Base-by-base conservation (phyloP, 2,113 vertebrate species). In the Coreoperca whiteheadi region DNA sequence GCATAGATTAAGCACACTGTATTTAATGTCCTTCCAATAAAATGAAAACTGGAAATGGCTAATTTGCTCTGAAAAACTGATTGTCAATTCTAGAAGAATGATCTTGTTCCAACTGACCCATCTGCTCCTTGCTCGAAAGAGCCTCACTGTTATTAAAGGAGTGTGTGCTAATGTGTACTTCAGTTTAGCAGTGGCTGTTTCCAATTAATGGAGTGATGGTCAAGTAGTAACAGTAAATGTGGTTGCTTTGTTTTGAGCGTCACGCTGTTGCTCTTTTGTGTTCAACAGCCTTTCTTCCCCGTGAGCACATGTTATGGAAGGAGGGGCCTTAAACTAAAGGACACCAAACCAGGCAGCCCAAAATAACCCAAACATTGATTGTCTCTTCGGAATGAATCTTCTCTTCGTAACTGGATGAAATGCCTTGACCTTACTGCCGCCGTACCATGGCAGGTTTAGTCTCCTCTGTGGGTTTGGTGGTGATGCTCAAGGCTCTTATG, bases 381-480 rank as follows among this genome's bases (percentile, higher is more conserved):
- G 34, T 51, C 74, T 76, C 56, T 23, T 63, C 43, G 81, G 60
- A 56, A 84, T 87, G 85, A 92, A 56, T 46, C 59, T 11, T 82
- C 54, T 88, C 73, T 83, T 88, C 80, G 18, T 16, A 70, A 79
- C 8, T 61, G 85, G 89, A 85, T 91, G 93, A 91, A 87, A 94
- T 94, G 94, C 80, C 94, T 84, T 95, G 95, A 94, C 77, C 50
- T n/a, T 2, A 28, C 82, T 43, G 8, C 78, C 61, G 5, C 90
- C 81, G 8, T 43, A 90, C 81, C 82, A 96, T 95, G 95, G 93
- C 93, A 86, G 88, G 83, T 87, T 83, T 92, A 76, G 82, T 88
- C 85, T 88, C 90, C 73, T 71, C 81, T 86, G 60, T 84, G 86
- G 89, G 89, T 76, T 86, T 86, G 69, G 53, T 86, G 88, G 78